These are phyloP conservation scores for Catostomus latipinnis DNA, from an alignment of 2,797 vertebrate species.

Conservation along the genomic window DNA sequence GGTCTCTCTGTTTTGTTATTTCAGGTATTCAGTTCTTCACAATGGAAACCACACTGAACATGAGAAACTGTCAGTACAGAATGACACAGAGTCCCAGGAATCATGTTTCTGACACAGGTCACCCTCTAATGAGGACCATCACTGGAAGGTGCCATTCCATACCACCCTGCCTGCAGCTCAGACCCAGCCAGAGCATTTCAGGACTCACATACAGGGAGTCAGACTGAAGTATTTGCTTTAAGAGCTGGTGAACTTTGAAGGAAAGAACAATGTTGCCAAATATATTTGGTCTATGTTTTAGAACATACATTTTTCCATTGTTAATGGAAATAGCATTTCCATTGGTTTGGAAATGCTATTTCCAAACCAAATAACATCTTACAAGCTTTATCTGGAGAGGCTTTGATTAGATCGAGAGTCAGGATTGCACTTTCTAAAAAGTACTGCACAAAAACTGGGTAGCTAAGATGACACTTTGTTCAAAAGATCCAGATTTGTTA, in stretches of 20 bases:
- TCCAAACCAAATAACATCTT: slow-evolving; percentile 34
- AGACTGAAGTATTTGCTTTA: slow-evolving; percentile 61
- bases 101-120: slow-evolving; percentile 87
- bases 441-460: slow-evolving; percentile 14
- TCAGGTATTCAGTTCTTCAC: slow-evolving; percentile 89
- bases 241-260: slow-evolving; percentile 52
- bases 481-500: not conserved
- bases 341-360: not conserved
- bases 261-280: slow-evolving; percentile 75
- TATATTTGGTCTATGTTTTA: slow-evolving; percentile 69
- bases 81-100: slow-evolving; percentile 87
- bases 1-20: slow-evolving; percentile 5
- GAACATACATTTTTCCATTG: slow-evolving; percentile 33
- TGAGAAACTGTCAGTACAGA: slow-evolving; percentile 85
- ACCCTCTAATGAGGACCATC: slow-evolving; percentile 40
- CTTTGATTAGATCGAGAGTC: slow-evolving; percentile 11
- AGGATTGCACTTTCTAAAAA: slow-evolving; percentile 13
- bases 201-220: slow-evolving; percentile 39
- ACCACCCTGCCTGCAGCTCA: slow-evolving; percentile 39
- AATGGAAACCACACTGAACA: slow-evolving; percentile 86
- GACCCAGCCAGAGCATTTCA: slow-evolving; percentile 35
- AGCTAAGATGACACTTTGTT: slow-evolving; percentile 30
- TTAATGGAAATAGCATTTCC: not conserved
- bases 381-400: slow-evolving; percentile 34
- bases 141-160: slow-evolving; percentile 49